Conservation (phyloP, 2,113 vertebrate species). For the Cephalopterus ornatus region DNA sequence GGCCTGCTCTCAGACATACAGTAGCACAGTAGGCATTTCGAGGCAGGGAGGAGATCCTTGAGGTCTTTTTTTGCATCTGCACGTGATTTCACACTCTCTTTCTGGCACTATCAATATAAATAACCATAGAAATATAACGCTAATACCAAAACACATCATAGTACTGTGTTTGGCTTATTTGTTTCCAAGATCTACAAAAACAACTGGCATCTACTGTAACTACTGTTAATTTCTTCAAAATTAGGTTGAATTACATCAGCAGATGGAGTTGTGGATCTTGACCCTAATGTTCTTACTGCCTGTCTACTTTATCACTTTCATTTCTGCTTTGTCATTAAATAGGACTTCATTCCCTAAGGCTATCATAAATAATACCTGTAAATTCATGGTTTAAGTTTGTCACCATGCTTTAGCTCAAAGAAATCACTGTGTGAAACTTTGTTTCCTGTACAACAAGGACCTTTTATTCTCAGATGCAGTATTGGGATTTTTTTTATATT, state of each 20-base stretch:
- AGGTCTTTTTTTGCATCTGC: background rate
- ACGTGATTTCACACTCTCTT: background rate
- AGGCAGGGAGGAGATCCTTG: background rate
- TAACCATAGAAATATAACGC: background rate
- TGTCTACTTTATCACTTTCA: background rate
- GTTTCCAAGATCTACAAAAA: background rate
- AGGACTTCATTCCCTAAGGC: background rate
- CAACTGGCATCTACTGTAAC: background rate
- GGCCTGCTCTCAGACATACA: background rate
- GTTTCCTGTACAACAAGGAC: background rate
- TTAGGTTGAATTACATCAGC: background rate
- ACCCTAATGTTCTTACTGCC: background rate
- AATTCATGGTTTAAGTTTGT: background rate
- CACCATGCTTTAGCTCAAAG: background rate
- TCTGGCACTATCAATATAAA: accelerated
- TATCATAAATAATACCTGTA: background rate
- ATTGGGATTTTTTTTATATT: background rate
- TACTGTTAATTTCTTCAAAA: background rate
- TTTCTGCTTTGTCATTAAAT: background rate
- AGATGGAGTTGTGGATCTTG: background rate
- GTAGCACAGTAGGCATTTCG: background rate
- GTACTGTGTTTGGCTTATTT: background rate
- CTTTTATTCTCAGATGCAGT: background rate
- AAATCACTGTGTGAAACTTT: background rate
- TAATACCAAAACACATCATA: background rate